Evolutionary conservation across 1,140 invertebrate species (phyloP).

Genomic region (Tribolium castaneum): DNA sequence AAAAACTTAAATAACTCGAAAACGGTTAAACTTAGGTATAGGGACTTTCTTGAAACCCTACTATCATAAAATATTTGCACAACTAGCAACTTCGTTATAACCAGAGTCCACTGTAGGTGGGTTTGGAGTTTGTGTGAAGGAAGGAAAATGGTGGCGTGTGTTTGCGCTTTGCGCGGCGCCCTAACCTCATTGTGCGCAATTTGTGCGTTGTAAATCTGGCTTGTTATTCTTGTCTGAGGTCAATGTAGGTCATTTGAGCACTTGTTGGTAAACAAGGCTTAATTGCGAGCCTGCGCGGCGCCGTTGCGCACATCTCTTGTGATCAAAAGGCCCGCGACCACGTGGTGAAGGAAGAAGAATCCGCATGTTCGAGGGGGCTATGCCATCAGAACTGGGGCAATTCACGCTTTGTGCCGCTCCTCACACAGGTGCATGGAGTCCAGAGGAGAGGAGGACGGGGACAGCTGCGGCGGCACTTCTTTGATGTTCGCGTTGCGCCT

Average conservation of each 20-base stretch:
- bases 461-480: slow-evolving; percentile 53
- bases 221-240: neutral
- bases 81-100: too few species aligned
- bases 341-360: slow-evolving; percentile 43
- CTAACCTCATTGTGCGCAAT: neutral
- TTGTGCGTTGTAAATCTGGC: neutral
- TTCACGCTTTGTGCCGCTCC: slow-evolving; percentile 52
- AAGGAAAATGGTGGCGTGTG: too few species aligned
- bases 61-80: too few species aligned
- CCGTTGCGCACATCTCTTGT: slow-evolving; percentile 1
- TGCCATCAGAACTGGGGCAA: slow-evolving; percentile 56
- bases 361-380: slow-evolving; percentile 37
- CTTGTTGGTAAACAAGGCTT: slow-evolving; percentile 42
- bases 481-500: slow-evolving; percentile 60
- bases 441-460: slow-evolving; percentile 35
- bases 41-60: too few species aligned
- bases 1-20: too few species aligned
- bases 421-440: slow-evolving; percentile 31
- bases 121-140: too few species aligned
- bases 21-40: too few species aligned
- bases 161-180: too few species aligned
- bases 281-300: slow-evolving; percentile 40
- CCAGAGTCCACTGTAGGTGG: too few species aligned
- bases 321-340: slow-evolving; percentile 51
- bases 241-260: slow-evolving; percentile 34